These are phyloP conservation scores for Climacteris rufus DNA, from an alignment of 2,113 vertebrate genomes.

Conservation along the genomic window DNA sequence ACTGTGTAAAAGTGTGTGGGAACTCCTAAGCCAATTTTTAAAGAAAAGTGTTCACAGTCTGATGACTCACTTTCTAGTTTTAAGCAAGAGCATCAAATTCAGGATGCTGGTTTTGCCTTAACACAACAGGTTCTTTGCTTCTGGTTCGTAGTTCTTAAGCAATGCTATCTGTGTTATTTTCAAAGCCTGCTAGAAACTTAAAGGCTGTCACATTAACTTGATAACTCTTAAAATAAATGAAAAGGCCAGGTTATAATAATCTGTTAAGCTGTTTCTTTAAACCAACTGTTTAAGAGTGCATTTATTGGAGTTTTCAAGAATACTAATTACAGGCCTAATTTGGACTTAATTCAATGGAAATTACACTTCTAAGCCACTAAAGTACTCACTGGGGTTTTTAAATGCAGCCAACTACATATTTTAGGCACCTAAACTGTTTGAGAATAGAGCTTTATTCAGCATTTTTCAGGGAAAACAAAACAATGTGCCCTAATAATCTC, in stretches of 20 bases:
- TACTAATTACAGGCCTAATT: neutral
- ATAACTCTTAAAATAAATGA: neutral
- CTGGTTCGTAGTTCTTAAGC: neutral
- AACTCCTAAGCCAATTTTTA: neutral
- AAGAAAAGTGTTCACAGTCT: neutral
- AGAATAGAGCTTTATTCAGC: neutral
- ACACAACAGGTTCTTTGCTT: neutral
- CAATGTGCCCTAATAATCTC: neutral
- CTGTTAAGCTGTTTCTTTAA: neutral
- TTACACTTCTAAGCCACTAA: neutral
- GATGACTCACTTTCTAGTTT: neutral
- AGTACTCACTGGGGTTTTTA: neutral
- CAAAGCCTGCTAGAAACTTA: neutral
- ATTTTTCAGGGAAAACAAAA: neutral
- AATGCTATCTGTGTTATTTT: neutral
- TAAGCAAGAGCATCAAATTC: neutral
- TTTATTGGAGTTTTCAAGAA: neutral
- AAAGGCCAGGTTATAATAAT: neutral
- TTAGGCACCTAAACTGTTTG: neutral
- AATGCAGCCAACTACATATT: neutral
- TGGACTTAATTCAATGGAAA: neutral
- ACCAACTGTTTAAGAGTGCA: neutral
- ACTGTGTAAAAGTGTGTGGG: neutral
- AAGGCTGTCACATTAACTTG: neutral
- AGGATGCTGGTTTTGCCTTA: neutral